phyloP scores from a whole-genome alignment of 2,888 invertebrate species.

The Lasioglossum calceatum region DNA sequence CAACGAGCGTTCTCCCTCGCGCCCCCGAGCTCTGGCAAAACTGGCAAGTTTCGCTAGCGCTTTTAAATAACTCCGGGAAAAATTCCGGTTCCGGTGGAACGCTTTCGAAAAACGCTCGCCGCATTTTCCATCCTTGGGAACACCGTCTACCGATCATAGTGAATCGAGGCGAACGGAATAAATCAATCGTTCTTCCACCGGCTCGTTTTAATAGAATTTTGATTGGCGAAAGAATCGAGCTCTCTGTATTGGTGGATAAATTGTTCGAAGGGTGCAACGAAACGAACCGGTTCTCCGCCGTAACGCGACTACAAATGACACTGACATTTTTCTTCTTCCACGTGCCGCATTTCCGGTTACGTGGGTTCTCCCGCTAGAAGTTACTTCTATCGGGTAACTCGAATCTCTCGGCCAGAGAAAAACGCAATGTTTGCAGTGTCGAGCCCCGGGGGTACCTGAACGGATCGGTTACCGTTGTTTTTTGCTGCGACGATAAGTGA shows the following conservation, averaged over 20 bases:
- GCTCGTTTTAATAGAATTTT: constrained; percentile 10
- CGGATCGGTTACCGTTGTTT: neutral
- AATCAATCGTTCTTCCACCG: neutral
- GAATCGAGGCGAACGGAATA: neutral
- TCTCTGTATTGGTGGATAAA: neutral
- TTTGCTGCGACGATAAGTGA: neutral
- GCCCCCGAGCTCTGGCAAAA: neutral
- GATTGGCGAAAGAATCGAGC: neutral
- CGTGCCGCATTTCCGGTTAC: neutral
- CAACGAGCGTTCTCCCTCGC: too few species aligned
- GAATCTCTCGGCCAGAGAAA: neutral
- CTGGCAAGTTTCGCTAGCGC: constrained; percentile 32
- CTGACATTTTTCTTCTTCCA: constrained; percentile 6
- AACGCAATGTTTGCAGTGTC: neutral
- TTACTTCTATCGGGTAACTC: neutral
- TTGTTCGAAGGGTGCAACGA: neutral
- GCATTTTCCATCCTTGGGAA: neutral
- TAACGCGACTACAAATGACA: constrained; percentile 11
- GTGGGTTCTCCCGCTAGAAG: neutral
- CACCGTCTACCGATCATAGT: neutral
- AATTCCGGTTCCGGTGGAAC: constrained; percentile 10
- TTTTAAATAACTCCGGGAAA: constrained; percentile 38
- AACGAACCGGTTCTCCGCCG: neutral
- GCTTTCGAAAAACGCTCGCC: neutral
- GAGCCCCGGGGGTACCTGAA: neutral